Percentiles rank a stretch among this genome's conserved stretches.
Evolutionary conservation across 2,113 vertebrate species (phyloP).

Genomic region (Rutilus rutilus): DNA sequence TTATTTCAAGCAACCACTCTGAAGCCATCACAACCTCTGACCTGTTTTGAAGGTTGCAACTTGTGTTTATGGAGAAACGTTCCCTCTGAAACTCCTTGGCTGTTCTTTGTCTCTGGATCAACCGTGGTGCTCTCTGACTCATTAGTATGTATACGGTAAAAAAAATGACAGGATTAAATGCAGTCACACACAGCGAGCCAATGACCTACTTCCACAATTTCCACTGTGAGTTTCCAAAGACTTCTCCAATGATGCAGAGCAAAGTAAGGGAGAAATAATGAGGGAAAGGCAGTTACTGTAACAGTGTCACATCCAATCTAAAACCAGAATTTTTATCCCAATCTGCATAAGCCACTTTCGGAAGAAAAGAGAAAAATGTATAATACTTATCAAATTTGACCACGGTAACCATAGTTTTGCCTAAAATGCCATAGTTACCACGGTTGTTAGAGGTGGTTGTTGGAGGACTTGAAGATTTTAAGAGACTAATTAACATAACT

Average conservation of each 20-base stretch:
- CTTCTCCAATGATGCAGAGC: background rate
- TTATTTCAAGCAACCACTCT: background rate
- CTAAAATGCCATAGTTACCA: background rate
- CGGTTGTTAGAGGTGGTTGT: background rate
- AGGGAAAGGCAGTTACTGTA: conserved; percentile 33
- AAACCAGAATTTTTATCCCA: background rate
- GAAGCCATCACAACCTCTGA: background rate
- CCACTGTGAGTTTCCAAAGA: conserved; percentile 47
- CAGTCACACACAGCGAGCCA: conserved; percentile 41
- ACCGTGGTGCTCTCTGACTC: background rate
- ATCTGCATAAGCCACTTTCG: background rate
- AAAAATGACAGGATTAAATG: conserved; percentile 9
- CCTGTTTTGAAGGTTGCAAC: conserved; percentile 17
- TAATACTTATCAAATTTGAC: background rate
- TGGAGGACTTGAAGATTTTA: background rate
- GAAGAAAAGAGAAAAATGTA: background rate
- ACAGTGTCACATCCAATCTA: background rate
- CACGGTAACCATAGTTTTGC: background rate
- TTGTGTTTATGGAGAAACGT: conserved; percentile 14
- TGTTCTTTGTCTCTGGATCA: conserved; percentile 22
- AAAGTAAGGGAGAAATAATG: conserved; percentile 15
- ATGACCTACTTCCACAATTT: conserved; percentile 66
- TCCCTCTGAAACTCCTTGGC: conserved; percentile 8
- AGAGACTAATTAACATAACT: background rate
- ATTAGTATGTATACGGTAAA: conserved; percentile 5